These are phyloP conservation scores for Parauchenoglanis punctatus DNA, from an alignment of 2,797 vertebrate species.

Conservation along the genomic window DNA sequence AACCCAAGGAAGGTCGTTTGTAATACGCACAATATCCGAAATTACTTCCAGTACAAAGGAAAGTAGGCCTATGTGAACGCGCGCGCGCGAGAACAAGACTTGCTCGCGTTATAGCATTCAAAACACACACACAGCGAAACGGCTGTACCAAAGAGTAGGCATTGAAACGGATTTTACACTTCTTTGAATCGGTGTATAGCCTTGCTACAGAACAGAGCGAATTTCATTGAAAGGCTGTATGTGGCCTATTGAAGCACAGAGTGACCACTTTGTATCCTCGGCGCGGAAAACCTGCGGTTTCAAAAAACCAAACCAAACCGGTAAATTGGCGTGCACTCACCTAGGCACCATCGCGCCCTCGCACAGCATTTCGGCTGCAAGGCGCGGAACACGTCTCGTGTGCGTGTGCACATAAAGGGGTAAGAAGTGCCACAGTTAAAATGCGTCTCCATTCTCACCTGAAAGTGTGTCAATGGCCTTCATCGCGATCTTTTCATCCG, in stretches of 20 bases:
- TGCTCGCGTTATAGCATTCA: background rate
- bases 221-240: background rate
- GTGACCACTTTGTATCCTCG: background rate
- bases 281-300: background rate
- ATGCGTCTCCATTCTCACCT: constrained; percentile 78
- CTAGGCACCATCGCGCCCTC: no score
- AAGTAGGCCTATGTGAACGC: background rate
- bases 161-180: constrained; percentile 31
- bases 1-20: background rate
- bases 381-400: background rate
- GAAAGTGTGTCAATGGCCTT: constrained; percentile 97
- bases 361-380: background rate
- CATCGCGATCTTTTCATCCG: constrained; percentile 96
- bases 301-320: background rate
- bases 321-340: background rate
- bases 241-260: background rate
- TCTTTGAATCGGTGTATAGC: background rate
- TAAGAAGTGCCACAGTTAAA: background rate
- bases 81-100: background rate
- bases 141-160: background rate
- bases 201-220: background rate
- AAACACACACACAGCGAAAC: background rate
- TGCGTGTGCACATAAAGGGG: background rate
- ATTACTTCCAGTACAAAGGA: background rate
- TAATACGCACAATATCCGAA: background rate